These are phyloP conservation scores for Caretta caretta DNA, from an alignment of 2,113 vertebrate species.

Conservation along the genomic window DNA sequence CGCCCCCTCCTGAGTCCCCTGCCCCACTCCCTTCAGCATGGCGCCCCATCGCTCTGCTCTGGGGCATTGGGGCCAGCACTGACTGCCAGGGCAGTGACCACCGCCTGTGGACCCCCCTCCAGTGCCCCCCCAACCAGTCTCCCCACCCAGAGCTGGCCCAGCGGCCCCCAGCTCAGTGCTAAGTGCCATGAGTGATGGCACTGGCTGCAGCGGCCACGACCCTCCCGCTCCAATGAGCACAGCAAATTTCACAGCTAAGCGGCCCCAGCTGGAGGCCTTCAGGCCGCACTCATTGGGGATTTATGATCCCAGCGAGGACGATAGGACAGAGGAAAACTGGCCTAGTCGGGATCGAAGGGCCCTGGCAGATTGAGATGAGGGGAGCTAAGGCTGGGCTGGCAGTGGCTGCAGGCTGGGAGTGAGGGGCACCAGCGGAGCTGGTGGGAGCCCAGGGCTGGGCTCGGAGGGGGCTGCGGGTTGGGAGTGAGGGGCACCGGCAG, in stretches of 20 bases:
- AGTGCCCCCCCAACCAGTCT: neutral
- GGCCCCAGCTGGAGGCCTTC: neutral
- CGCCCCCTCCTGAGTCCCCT: too few species aligned
- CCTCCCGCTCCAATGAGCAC: neutral
- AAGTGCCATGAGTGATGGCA: neutral
- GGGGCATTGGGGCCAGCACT: neutral
- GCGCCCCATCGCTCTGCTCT: neutral
- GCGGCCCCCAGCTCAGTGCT: neutral
- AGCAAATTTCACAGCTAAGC: neutral
- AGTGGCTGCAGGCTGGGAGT: neutral
- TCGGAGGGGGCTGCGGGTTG: neutral
- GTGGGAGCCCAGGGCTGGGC: neutral
- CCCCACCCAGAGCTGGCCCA: neutral
- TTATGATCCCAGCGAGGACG: neutral
- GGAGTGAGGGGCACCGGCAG: too few species aligned
- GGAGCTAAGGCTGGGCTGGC: neutral
- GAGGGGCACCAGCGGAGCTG: neutral
- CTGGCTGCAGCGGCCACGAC: neutral
- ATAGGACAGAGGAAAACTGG: neutral
- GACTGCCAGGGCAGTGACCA: neutral
- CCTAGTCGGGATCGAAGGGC: neutral
- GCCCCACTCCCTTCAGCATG: neutral
- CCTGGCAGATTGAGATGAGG: too few species aligned
- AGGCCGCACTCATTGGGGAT: neutral
- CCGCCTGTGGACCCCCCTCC: neutral